Percentiles rank a stretch among this genome's conserved stretches.
Conservation (phyloP, 2,113 vertebrate species). For the Eulemur rufifrons region DNA sequence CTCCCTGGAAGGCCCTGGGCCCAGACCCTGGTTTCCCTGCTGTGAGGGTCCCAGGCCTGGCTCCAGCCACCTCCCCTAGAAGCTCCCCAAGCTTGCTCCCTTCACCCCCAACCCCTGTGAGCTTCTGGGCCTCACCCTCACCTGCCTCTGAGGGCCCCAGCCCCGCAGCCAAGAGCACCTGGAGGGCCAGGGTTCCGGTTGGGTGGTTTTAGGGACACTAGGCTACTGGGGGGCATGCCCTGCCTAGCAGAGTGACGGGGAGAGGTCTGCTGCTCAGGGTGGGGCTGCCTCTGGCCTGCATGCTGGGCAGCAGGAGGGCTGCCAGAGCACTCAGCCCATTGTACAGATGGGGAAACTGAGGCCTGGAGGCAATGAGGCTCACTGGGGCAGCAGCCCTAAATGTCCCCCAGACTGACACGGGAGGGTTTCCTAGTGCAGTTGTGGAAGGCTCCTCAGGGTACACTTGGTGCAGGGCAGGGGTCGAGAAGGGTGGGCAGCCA, state of each 20-base stretch:
- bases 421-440: too few species aligned
- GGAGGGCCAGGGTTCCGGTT: too few species aligned
- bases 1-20: too few species aligned
- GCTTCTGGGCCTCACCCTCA: neutral
- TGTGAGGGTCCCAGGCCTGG: neutral
- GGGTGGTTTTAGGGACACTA: neutral
- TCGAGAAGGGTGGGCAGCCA: too few species aligned
- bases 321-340: neutral
- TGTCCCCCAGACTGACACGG: neutral
- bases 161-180: neutral
- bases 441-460: neutral
- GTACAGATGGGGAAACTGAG: neutral
- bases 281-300: neutral
- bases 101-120: accelerated
- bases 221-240: neutral
- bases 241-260: neutral
- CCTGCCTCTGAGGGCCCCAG: neutral
- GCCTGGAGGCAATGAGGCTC: neutral
- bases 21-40: too few species aligned
- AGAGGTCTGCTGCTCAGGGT: neutral
- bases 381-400: accelerated
- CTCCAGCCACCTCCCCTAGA: neutral
- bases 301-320: neutral
- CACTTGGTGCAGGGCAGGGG: accelerated
- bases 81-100: neutral